These are phyloP conservation scores for Dasypolia templi DNA, from an alignment of 2,888 invertebrate species.

Conservation along the genomic window DNA sequence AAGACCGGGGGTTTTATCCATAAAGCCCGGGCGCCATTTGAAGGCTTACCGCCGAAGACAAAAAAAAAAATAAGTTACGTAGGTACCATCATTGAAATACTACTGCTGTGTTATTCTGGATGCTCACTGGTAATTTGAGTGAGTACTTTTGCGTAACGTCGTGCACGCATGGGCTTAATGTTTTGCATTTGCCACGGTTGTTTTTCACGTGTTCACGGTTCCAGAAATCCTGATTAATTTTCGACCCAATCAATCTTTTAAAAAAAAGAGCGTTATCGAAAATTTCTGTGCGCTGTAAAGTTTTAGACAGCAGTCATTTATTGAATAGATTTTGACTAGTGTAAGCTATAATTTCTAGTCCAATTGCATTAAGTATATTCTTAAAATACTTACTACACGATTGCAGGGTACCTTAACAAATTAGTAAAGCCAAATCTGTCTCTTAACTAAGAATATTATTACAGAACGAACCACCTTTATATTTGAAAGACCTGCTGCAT, in stretches of 20 bases:
- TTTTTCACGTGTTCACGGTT: constrained; percentile 11
- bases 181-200: not conserved
- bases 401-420: not conserved
- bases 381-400: too few relatives aligned
- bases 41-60: too few relatives aligned
- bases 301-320: not conserved
- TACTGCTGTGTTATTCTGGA: not conserved
- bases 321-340: not conserved
- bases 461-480: not conserved
- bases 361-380: too few relatives aligned
- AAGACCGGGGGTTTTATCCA: too few relatives aligned
- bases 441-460: not conserved
- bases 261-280: not conserved
- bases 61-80: too few relatives aligned
- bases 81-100: too few relatives aligned
- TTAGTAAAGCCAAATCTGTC: not conserved
- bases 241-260: not conserved
- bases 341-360: not conserved
- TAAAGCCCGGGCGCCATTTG: too few relatives aligned
- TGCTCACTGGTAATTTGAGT: not conserved
- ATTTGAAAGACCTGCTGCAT: too few relatives aligned
- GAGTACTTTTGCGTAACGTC: not conserved
- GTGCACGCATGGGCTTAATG: not conserved
- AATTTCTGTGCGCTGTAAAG: not conserved
- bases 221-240: not conserved